A percentile compares a stretch with the other conserved stretches of the same genome.
phyloP scores from a whole-genome alignment of 2,113 vertebrate species.

The Daphoenositta chrysoptera region DNA sequence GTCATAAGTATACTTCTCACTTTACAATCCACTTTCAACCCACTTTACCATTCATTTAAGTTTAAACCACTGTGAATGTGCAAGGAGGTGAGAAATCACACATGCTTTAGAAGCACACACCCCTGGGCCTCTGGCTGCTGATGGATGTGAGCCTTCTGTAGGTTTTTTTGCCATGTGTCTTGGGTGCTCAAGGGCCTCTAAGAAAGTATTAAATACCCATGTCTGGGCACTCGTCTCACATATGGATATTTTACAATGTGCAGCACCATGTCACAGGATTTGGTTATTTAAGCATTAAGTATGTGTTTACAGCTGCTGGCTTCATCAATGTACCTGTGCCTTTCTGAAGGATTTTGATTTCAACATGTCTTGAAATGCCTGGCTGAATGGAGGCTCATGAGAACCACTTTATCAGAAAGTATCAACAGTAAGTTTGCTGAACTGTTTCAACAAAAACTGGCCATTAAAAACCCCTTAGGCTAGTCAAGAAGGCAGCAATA shows the following conservation, averaged over 20 bases:
- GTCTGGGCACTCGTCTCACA: neutral
- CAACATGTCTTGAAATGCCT: neutral
- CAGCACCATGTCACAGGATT: neutral
- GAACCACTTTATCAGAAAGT: neutral
- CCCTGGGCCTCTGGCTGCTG: neutral
- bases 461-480: neutral
- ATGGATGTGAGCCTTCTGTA: neutral
- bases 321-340: neutral
- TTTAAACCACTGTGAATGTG: neutral
- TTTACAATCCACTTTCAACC: neutral
- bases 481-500: rapidly evolving
- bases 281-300: neutral
- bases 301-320: neutral
- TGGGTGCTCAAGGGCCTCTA: neutral
- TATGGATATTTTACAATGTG: neutral
- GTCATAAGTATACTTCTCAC: neutral
- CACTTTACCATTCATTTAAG: neutral
- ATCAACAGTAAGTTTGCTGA: neutral
- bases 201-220: neutral
- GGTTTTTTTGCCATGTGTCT: neutral
- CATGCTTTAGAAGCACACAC: neutral
- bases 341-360: neutral
- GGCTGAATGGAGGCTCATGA: neutral
- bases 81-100: neutral
- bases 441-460: neutral